Percentiles rank a stretch among this genome's conserved stretches.
phyloP scores from a whole-genome alignment of 2,113 vertebrate genomes.

The Anthoscopus minutus region DNA sequence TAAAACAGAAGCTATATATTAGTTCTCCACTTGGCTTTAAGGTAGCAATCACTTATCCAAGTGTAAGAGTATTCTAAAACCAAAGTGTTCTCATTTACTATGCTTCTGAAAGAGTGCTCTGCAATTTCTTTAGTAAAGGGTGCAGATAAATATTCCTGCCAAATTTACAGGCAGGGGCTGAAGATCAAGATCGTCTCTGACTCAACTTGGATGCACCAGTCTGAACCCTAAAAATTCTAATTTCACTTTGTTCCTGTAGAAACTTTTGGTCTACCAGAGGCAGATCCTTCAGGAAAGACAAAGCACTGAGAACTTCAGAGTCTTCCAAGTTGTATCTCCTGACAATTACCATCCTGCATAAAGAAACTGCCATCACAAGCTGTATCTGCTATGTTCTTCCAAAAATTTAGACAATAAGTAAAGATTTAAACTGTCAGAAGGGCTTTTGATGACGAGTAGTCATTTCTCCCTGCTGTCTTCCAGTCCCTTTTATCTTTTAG shows the following conservation, averaged over 20 bases:
- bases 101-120: not conserved
- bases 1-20: not conserved
- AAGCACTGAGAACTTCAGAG: not conserved
- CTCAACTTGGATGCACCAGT: not conserved
- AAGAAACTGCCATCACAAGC: not conserved
- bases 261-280: not conserved
- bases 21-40: not conserved
- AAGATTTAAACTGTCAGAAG: not conserved
- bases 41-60: not conserved
- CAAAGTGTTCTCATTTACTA: not conserved
- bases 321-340: not conserved
- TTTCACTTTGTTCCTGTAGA: not conserved
- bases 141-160: not conserved
- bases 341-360: not conserved
- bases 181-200: not conserved
- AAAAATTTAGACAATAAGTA: not conserved
- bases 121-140: not conserved
- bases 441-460: not conserved
- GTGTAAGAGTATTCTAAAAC: not conserved
- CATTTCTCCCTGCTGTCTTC: not conserved
- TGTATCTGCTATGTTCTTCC: not conserved
- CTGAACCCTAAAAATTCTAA: not conserved
- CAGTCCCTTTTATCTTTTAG: not conserved
- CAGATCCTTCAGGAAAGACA: not conserved
- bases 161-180: not conserved